Evolutionary conservation across 2,888 invertebrate genomes (phyloP), one percentile per base, ranked within the genome.

Genomic region (Mycalesis mineus): DNA sequence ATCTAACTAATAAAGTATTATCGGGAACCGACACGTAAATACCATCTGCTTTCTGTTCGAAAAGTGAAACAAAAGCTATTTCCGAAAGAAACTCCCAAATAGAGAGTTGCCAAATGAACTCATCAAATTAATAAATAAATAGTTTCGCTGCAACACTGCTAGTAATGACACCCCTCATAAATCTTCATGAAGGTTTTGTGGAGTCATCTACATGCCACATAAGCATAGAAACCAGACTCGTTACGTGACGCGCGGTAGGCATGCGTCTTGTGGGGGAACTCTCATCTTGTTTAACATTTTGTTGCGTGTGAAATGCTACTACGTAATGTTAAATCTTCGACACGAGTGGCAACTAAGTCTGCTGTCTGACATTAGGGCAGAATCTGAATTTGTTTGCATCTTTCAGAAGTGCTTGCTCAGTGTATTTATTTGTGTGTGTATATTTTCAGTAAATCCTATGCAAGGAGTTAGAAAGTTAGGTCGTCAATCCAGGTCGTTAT

Each of bases 241-340:
- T 49, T 49, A 49, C 49, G 49, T 39, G 49, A 49, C 28, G 37
- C 48, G 17, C 33, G 42, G 14, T 45, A 45, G 29, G 29, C 13
- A 22, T 22, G 49, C 22, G 37, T 37, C 8, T 22, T 39, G 49
- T 14, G 22, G 13, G 49, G 22, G 13, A 49, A 39, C 49, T 48
- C 36, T 48, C 48, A 48, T 36, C 49, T 22, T 44, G 66, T 70
- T 72, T 71, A 70, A 68, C 69, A 66, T 68, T 63, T 68, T 65
- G 72, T 74, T 73, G 75, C 75, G 72, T 77, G 74, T 71, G 73
- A 77, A 73, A 74, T 68, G 59, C 68, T 63, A 73, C 72, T 68
- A 70, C 73, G 65, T 70, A 47, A 47, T 2, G 11, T 33, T 15
- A 47, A 7, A 14, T 47, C 29, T 31, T 8, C 33, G 22, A 22